Conservation (phyloP, 2,888 invertebrate genomes). For the Drosophila limbata region DNA sequence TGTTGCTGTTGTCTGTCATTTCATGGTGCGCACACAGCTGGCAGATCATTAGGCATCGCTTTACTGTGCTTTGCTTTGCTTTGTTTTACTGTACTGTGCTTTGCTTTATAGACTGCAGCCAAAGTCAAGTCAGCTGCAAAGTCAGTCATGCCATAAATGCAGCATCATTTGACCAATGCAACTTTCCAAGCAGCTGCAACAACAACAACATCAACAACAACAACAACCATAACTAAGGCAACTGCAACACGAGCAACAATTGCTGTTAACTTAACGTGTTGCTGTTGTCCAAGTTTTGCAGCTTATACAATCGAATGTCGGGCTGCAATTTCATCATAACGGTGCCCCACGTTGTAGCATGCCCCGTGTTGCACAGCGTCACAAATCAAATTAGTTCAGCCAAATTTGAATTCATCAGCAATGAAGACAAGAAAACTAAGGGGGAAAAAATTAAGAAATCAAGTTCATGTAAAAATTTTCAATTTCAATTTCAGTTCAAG, state of each 20-base stretch:
- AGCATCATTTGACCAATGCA: conserved; percentile 74
- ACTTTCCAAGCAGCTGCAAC: conserved; percentile 62
- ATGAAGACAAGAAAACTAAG: conserved; percentile 15
- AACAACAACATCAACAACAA: conserved; percentile 32
- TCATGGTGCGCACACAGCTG: conserved; percentile 54
- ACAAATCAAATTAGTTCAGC: conserved; percentile 71
- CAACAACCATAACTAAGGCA: conserved; percentile 10
- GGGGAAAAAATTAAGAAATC: conserved; percentile 65
- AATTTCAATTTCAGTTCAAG: conserved; percentile 68
- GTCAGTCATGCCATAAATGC: conserved; percentile 73
- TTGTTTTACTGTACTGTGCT: conserved; percentile 12
- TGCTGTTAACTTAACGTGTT: conserved; percentile 24
- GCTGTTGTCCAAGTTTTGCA: conserved; percentile 38
- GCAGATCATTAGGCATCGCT: conserved; percentile 58
- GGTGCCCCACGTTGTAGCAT: conserved; percentile 40
- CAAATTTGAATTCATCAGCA: conserved; percentile 66
- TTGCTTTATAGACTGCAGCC: conserved; percentile 47
- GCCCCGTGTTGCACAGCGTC: conserved; percentile 26
- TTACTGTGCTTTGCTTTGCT: conserved; percentile 19
- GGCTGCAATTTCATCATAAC: conserved; percentile 76
- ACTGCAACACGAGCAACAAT: conserved; percentile 37
- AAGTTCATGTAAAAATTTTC: conserved; percentile 71
- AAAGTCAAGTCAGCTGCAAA: conserved; percentile 30
- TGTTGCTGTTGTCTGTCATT: conserved; percentile 45
- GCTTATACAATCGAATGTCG: conserved; percentile 73